Evolutionary conservation across 2,888 invertebrate species (phyloP).

Genomic region (Trilocha varians): DNA sequence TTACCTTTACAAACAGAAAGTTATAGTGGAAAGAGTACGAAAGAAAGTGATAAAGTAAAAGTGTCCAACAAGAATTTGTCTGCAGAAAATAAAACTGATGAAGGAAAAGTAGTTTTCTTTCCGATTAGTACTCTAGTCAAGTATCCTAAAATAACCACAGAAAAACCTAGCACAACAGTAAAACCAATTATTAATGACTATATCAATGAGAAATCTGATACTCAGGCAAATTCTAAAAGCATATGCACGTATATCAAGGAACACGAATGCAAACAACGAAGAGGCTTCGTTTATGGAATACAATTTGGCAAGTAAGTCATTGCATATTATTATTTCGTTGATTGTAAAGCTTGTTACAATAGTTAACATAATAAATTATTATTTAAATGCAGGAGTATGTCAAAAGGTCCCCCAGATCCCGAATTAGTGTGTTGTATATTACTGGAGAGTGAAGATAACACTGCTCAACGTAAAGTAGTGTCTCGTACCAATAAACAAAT

Average conservation of each 20-base stretch:
- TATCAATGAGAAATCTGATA: background rate
- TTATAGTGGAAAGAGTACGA: background rate
- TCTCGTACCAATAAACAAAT: background rate
- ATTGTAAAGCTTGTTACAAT: background rate
- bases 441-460: background rate
- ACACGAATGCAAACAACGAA: constrained; percentile 30
- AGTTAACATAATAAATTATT: background rate
- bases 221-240: constrained; percentile 10
- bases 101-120: background rate
- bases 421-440: constrained; percentile 17
- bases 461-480: background rate
- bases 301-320: constrained; percentile 17
- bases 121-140: background rate
- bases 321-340: background rate
- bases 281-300: constrained; percentile 33
- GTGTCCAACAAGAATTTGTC: background rate
- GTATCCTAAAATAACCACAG: background rate
- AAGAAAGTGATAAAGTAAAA: background rate
- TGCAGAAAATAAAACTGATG: background rate
- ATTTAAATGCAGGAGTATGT: background rate
- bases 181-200: background rate
- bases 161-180: no score
- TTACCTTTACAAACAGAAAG: constrained; percentile 21
- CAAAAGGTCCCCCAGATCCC: constrained; percentile 1
- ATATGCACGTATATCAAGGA: constrained; percentile 44